Conservation (phyloP, 2,113 vertebrate genomes). For the Catharus fuscescens region DNA sequence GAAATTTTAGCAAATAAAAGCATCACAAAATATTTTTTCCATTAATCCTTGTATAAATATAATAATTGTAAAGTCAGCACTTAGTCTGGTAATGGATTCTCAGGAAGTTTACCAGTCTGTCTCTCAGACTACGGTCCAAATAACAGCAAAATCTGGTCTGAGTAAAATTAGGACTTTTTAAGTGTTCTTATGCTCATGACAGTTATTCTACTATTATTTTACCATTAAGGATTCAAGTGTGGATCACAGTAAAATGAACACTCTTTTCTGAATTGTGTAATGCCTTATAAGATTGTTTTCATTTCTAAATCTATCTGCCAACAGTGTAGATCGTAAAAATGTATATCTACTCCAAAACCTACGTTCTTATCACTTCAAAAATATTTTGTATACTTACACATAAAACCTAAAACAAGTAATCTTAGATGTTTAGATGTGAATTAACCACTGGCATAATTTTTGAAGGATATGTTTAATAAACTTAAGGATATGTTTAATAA, state of each 20-base stretch:
- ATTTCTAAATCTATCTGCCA: not conserved
- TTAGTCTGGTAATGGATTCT: not conserved
- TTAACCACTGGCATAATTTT: not conserved
- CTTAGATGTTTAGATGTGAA: not conserved
- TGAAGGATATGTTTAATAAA: not conserved
- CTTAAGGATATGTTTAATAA: too few relatives aligned
- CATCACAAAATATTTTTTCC: not conserved
- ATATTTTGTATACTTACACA: not conserved
- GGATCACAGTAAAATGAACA: not conserved
- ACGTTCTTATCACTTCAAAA: not conserved
- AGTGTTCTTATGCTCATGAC: not conserved
- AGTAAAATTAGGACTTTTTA: not conserved
- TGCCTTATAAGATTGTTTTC: not conserved
- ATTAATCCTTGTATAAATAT: not conserved
- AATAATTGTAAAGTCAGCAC: not conserved
- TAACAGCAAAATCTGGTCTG: not conserved
- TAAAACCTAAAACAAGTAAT: not conserved
- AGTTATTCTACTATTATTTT: not conserved
- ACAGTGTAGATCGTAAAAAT: not conserved
- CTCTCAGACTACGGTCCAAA: not conserved
- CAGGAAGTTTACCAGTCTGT: not conserved
- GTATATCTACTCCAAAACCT: not conserved
- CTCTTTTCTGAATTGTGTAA: not conserved
- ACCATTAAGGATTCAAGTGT: not conserved
- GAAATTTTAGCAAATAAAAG: not conserved